A percentile compares a stretch with the other conserved stretches of the same genome.
Evolutionary conservation across 2,888 invertebrate species (phyloP).

Genomic region (Nomada fabriciana): DNA sequence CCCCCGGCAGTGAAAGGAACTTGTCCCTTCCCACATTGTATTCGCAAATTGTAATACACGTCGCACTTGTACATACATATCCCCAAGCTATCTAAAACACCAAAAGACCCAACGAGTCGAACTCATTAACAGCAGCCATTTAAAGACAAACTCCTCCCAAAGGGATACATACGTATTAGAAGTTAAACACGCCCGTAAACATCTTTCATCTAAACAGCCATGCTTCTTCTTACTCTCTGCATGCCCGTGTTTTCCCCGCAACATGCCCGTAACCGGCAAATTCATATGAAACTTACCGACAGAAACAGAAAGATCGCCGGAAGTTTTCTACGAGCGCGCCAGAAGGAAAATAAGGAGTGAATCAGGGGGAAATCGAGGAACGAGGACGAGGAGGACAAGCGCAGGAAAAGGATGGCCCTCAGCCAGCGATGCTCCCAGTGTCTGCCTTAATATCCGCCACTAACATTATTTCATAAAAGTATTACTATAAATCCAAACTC

Average conservation of each 20-base stretch:
- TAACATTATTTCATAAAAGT: constrained; percentile 85
- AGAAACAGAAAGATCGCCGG: constrained; percentile 54
- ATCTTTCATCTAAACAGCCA: neutral
- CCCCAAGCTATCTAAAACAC: no score
- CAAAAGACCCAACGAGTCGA: no score
- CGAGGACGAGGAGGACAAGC: constrained; percentile 45
- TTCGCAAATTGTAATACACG: no score
- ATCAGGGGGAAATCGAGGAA: constrained; percentile 27
- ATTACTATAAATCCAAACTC: constrained; percentile 84
- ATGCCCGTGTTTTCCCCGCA: constrained; percentile 10
- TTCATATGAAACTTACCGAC: constrained; percentile 43
- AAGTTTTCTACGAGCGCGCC: constrained; percentile 55
- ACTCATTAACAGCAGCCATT: no score
- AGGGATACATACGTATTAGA: no score
- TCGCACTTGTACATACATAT: no score
- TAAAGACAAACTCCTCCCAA: no score
- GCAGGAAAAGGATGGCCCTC: constrained; percentile 69
- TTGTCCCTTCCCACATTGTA: no score
- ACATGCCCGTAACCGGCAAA: constrained; percentile 24
- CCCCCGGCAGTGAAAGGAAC: no score
- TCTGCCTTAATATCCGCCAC: constrained; percentile 84
- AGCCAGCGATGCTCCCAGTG: constrained; percentile 78
- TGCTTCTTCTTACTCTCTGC: neutral
- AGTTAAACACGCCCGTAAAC: no score
- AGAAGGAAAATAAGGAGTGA: constrained; percentile 50